Conservation (phyloP, 2,797 vertebrate genomes). For the Galagoides demidoff region DNA sequence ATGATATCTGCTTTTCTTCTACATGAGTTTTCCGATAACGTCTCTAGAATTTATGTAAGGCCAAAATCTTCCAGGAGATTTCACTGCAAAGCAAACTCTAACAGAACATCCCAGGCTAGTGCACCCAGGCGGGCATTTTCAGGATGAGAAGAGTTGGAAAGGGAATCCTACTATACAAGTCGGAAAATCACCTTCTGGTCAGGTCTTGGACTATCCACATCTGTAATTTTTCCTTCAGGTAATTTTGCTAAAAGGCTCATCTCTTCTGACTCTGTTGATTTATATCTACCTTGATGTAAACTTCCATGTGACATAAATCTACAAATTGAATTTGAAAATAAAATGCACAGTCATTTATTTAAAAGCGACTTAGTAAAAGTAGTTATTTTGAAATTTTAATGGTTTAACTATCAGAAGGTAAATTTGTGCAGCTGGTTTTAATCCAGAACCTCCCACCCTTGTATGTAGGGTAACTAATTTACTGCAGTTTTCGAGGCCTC, state of each 20-base stretch:
- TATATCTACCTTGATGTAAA: background rate
- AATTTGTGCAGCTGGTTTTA: background rate
- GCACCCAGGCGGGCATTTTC: background rate
- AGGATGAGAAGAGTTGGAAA: background rate
- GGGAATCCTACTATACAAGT: background rate
- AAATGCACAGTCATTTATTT: constrained; percentile 22
- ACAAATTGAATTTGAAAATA: constrained; percentile 29
- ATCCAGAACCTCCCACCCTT: background rate
- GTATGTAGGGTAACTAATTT: background rate
- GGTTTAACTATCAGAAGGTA: background rate
- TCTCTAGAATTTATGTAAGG: background rate
- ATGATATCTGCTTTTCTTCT: background rate
- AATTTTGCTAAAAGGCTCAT: constrained; percentile 1
- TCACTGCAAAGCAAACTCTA: background rate
- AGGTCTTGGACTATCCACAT: background rate
- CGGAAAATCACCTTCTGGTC: constrained; percentile 11
- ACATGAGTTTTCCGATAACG: background rate
- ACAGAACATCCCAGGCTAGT: background rate
- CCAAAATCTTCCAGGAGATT: background rate
- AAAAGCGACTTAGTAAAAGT: background rate
- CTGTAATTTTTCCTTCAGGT: background rate
- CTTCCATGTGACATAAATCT: background rate
- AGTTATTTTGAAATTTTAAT: constrained; percentile 4
- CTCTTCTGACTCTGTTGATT: background rate
- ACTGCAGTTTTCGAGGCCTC: background rate